Evolutionary conservation across 2,888 invertebrate genomes (phyloP), one percentile per base, ranked within the genome.

Genomic region (Dicycla oo): DNA sequence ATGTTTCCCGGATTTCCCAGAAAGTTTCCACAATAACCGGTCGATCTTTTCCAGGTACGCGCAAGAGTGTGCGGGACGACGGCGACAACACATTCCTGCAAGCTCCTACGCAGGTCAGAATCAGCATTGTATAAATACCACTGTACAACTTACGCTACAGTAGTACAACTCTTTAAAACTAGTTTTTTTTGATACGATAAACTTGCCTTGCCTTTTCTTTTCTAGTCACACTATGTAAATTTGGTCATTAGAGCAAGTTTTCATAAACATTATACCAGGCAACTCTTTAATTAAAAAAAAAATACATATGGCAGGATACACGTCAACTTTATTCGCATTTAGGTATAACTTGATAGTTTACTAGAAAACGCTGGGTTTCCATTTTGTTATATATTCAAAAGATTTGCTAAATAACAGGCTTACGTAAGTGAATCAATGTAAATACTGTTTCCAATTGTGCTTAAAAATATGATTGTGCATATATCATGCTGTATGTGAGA

Each of bases 41-140:
- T 58, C 57, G 23, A 75, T 83, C 18, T 83, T 58, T 58, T 89
- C 71, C 91, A 86, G 85, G 85, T 85, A 74, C 77, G 73, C 85
- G 93, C 75, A 94, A 94, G 84, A 91, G 88, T 73, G 80, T 91
- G 49, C 90, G 93, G 56, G 95, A 95, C 23, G 95, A 95, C 69
- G 93, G 92, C 76, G 93, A 95, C 87, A 93, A 90, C 88, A 90
- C 92, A 80, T 95, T 91, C 87, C 91, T 95, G 60, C 95, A 93
- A 75, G 94, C 95, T 49, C 95, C 95, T 63, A 90, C 91, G 83
- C 95, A 94, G 92, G 95, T 95, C 76, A 83, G 81, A 78, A 75
- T 61, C 62, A 51, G 79, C 78, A 69, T 74, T 73, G 75, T 64
- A 73, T 74, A 78, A 75, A 82, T 60, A 64, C 73, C 75, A 75